These are phyloP conservation scores for Argyresthia goedartella DNA, from an alignment of 2,888 invertebrate genomes.

Conservation along the genomic window DNA sequence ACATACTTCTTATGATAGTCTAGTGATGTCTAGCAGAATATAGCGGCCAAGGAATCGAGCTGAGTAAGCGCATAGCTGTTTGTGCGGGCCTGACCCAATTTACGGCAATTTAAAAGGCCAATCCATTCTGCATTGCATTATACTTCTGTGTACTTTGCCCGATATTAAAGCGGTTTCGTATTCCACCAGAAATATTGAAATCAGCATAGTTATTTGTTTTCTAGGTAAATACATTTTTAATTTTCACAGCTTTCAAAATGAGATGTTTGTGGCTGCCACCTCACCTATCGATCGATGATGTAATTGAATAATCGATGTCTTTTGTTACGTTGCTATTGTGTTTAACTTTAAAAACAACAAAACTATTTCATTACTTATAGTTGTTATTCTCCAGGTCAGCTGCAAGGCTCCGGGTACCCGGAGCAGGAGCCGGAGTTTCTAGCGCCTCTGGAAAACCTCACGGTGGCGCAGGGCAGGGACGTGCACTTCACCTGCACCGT, in stretches of 20 bases:
- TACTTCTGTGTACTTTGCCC: constrained; percentile 31
- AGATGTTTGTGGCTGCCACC: too few species aligned
- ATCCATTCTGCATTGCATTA: constrained; percentile 54
- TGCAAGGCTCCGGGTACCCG: constrained; percentile 55
- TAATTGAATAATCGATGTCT: too few species aligned
- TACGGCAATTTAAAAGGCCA: constrained; percentile 56
- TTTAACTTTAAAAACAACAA: too few species aligned
- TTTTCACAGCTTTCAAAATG: too few species aligned
- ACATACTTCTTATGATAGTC: too few species aligned
- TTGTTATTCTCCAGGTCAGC: constrained; percentile 33
- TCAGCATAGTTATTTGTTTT: too few species aligned
- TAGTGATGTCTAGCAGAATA: too few species aligned
- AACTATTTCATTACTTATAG: too few species aligned
- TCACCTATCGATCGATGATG: too few species aligned
- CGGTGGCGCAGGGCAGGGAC: constrained; percentile 88
- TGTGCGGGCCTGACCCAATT: constrained; percentile 58
- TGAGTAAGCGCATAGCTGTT: constrained; percentile 23
- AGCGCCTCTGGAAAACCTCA: constrained; percentile 86
- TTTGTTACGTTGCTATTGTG: too few species aligned
- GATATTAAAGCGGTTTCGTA: not conserved
- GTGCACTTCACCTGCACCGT: constrained; percentile 92
- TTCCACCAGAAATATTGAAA: not conserved
- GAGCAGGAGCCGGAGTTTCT: constrained; percentile 81
- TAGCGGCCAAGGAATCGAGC: not conserved
- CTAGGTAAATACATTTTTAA: too few species aligned